Evolutionary conservation across 23 tunicate species (phyloP), one percentile per base, ranked within the genome.

Genomic region (Corella eumyota): DNA sequence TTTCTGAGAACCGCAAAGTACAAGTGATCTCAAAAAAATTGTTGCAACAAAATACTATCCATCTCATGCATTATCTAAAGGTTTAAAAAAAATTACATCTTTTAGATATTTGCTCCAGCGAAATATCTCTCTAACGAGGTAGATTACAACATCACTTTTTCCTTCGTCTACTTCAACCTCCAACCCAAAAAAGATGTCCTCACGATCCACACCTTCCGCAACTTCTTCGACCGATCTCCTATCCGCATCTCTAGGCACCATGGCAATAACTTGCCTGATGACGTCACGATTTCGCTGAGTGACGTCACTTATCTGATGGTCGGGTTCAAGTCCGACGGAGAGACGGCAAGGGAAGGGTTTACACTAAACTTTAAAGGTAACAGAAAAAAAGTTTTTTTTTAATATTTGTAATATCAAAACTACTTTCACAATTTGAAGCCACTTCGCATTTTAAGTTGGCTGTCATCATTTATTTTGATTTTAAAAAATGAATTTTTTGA

Each of bases 151-250:
- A 29, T 65, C 45, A 31, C 19, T 1, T 40, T 75, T 37, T 54
- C 70, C 0, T 76, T 76, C 68, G 33, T 72, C 25, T 67, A 67
- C 28, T 76, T 76, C 74, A 49, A 67, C 49, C 45, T 76, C 6
- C 62, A 67, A 45, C 56, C 36, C 25, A 37, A 25, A 4, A 56
- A 67, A 20, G 83, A 76, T 68, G 34, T 32, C 53, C 32, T 76
- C 3, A n/a, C 40, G 24, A 34, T 76, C 46, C 30, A 67, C 60
- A 44, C 74, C 3, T 67, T 50, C 34, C 45, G 19, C 7, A 53
- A 36, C 45, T 6, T 30, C 23, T n/a, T 44, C 29, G 71, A 23
- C 32, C 25, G 52, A 20, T 37, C 1, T 15, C 33, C 66, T 0
- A 27, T 21, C 0, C 37, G 23, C 4, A 36, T 70, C 2, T 66